phyloP scores from a whole-genome alignment of 2,888 invertebrate species.

The Parnassius glacialis region DNA sequence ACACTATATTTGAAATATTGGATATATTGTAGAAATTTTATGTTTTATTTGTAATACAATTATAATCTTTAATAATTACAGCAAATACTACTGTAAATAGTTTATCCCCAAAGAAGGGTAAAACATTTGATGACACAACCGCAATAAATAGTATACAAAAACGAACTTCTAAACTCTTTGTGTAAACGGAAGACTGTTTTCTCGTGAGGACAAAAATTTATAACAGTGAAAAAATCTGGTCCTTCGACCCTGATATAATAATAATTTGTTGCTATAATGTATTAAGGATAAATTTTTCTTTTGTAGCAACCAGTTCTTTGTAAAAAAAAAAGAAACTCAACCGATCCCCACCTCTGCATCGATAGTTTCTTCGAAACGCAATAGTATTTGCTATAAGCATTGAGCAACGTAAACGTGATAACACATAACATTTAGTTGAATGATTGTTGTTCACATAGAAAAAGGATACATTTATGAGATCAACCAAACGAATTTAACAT shows the following conservation, averaged over 20 bases:
- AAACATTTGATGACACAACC: neutral
- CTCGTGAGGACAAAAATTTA: neutral
- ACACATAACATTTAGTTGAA: slow-evolving; percentile 28
- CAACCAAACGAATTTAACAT: slow-evolving; percentile 56
- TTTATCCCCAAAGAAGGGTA: neutral
- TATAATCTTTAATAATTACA: slow-evolving; percentile 3
- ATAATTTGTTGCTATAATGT: slow-evolving; percentile 1
- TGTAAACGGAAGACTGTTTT: slow-evolving; percentile 9
- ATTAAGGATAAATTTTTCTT: neutral
- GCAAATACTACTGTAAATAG: slow-evolving; percentile 19
- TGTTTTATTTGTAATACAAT: neutral
- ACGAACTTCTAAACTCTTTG: slow-evolving; percentile 6
- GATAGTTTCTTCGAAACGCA: neutral
- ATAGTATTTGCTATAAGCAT: slow-evolving; percentile 17
- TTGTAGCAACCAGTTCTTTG: neutral
- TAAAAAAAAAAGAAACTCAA: neutral
- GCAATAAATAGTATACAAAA: neutral
- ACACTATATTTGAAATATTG: neutral
- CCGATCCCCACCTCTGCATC: neutral
- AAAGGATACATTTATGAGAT: slow-evolving; percentile 58
- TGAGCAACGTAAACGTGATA: slow-evolving; percentile 23
- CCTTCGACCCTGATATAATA: slow-evolving; percentile 6
- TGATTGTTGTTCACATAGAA: slow-evolving; percentile 20
- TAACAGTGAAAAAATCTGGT: slow-evolving; percentile 6
- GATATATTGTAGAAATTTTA: neutral